Evolutionary conservation across 2,888 invertebrate species (phyloP), one percentile per base, ranked within the genome.

Genomic region (Antheraea assamensis): DNA sequence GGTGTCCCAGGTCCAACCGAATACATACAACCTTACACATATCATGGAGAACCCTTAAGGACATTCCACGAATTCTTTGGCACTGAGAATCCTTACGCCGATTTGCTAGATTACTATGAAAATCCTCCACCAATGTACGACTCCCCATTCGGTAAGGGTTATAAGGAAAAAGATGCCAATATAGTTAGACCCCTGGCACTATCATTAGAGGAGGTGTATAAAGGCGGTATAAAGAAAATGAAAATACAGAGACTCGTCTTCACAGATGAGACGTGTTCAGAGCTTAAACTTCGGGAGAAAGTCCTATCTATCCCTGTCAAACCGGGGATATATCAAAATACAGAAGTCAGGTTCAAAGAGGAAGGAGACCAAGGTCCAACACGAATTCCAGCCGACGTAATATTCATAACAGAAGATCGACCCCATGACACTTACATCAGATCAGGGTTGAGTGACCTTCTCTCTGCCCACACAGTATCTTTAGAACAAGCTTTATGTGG

Each of bases 21-120:
- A 10, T 97, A 95, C 87, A 96, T 97, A 79, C 95, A 96, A 74
- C 96, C 97, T 0, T 98, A 97, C 87, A 93, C 96, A 68, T 98
- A 97, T 92, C 98, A 98, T 85, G 98, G 97, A 0, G 96, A 98
- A 83, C 96, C 97, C 0, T 88, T 96, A 82, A 91, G 95, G 78
- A 97, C 97, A 0, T 98, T 96, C 85, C 96, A 96, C 78, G 96
- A 97, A 49, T 98, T 98, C 89, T 98, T 98, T 87, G 98, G 98
- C 35, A 97, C 97, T 0, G 93, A 95, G 70, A 98, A 97, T 81
- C 98, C 98, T 1, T 98, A 97, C 90, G 96, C 96, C 0, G 97
- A 97, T 88, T 87, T 98, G 7, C 90, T 97, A 47, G 96, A 97
- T 83, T 95, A 95, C 78, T 92, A 96, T 55, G 94, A 95, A 75